Base-by-base conservation (phyloP, 2,113 vertebrate species). In the Pygoscelis adeliae region DNA sequence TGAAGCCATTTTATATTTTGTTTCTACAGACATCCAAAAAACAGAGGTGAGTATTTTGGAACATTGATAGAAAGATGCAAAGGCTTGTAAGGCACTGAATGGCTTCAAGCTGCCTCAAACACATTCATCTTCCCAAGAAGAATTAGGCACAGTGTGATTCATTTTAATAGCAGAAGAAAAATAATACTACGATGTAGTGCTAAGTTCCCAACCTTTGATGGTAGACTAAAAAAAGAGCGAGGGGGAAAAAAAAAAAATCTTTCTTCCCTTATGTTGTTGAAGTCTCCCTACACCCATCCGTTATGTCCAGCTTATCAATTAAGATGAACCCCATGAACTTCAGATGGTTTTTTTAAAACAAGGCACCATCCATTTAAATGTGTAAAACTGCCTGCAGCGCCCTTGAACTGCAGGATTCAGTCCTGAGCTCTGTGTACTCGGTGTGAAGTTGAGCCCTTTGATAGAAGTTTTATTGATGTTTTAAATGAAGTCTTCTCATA, bases 91-190 rank as follows among this genome's bases (percentile, higher is more conserved):
- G 93, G 94, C 94, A 55, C 96, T 97, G 97, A 97, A 97, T 96
- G 97, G 96, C 97, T 97, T 98, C 98, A 98, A 98, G 97, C 98
- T 96, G 97, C 97, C 97, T 97, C 95, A 67, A 95, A 97, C 88
- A 90, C 97, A 97, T 98, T 98, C 95, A 98, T 98, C 98, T 98
- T 98, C 97, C 97, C 97, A 94, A 98, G 97, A 98, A 97, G 97
- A 97, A 98, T 97, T 97, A 97, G 84, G 97, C 98, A 98, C 97
- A 98, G 98, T 98, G 97, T 98, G 98, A 98, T 97, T 97, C 98
- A 98, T 98, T 98, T 98, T 98, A 98, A 98, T 98, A 98, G 98
- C 97, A 97, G 98, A 95, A 97, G 97, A 93, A 98, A 98, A 98
- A 98, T 97, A 98, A 97, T 98, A 98, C 97, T 97, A 97, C 87